Conservation (phyloP, 2,888 invertebrate genomes). For the Tetropium fuscum region DNA sequence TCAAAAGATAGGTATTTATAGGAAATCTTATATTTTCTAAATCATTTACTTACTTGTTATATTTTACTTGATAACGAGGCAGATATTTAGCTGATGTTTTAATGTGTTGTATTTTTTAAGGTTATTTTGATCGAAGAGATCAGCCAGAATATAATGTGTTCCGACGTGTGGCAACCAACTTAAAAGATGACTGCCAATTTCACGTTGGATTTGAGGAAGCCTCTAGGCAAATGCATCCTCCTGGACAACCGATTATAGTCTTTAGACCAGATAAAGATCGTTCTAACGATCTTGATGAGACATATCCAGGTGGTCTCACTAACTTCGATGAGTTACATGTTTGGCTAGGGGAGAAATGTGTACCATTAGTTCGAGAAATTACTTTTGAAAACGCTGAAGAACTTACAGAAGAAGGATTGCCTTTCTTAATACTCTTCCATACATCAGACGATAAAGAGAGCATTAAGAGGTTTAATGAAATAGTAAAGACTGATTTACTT, state of each 20-base stretch:
- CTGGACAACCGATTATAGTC: conserved; percentile 84
- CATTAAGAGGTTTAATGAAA: conserved; percentile 86
- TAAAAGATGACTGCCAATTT: conserved; percentile 97
- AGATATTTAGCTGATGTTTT: no score
- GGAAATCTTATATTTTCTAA: no score
- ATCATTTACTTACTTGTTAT: no score
- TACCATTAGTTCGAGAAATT: conserved; percentile 97
- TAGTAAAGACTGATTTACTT: conserved; percentile 81
- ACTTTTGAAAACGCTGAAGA: conserved; percentile 99
- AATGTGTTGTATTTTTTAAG: conserved; percentile 48
- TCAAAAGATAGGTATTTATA: no score
- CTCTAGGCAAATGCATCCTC: conserved; percentile 86
- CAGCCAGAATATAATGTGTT: conserved; percentile 85
- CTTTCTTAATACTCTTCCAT: conserved; percentile 98
- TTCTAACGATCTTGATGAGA: conserved; percentile 86
- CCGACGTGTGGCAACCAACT: conserved; percentile 83
- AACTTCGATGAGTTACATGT: conserved; percentile 87
- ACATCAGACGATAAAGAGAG: conserved; percentile 83
- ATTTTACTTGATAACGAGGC: no score
- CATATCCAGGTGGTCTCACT: conserved; percentile 76
- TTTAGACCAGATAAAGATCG: conserved; percentile 81
- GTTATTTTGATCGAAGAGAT: conserved; percentile 85
- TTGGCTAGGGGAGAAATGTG: conserved; percentile 94
- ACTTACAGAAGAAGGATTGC: conserved; percentile 97
- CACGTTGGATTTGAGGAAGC: conserved; percentile 91